Evolutionary conservation across 2,113 vertebrate genomes (phyloP).

Genomic region (Varanus salvator): DNA sequence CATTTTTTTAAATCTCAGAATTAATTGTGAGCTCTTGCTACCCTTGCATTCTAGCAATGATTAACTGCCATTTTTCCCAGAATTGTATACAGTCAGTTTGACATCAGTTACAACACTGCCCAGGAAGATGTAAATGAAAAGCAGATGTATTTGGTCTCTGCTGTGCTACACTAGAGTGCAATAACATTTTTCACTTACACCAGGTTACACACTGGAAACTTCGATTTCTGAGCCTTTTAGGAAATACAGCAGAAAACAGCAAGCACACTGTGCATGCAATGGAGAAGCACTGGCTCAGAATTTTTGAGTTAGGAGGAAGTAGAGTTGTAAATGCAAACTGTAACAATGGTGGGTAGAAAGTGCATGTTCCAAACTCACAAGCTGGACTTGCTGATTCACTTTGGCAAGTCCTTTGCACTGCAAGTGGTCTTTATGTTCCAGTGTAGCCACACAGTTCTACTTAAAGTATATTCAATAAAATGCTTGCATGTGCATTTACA

Average conservation of each 20-base stretch:
- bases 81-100: conserved; percentile 66
- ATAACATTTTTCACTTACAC: conserved; percentile 56
- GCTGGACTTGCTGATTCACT: too few relatives aligned
- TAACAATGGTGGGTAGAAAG: background rate
- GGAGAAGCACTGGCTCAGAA: background rate
- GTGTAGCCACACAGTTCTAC: background rate
- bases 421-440: background rate
- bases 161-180: conserved; percentile 13
- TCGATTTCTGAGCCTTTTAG: conserved; percentile 63
- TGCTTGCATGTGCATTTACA: background rate
- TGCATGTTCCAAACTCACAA: background rate
- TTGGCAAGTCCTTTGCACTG: background rate
- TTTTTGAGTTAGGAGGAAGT: background rate
- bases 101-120: conserved; percentile 60
- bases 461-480: background rate
- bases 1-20: conserved; percentile 51
- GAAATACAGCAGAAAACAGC: conserved; percentile 45
- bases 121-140: conserved; percentile 59
- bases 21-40: conserved; percentile 19
- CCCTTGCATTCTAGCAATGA: conserved; percentile 66
- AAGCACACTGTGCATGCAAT: background rate
- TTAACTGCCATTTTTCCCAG: conserved; percentile 68
- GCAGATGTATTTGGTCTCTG: conserved; percentile 43
- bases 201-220: conserved; percentile 35
- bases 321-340: conserved; percentile 33